phyloP scores from a whole-genome alignment of 2,888 invertebrate genomes.

The Xylophagus ater region DNA sequence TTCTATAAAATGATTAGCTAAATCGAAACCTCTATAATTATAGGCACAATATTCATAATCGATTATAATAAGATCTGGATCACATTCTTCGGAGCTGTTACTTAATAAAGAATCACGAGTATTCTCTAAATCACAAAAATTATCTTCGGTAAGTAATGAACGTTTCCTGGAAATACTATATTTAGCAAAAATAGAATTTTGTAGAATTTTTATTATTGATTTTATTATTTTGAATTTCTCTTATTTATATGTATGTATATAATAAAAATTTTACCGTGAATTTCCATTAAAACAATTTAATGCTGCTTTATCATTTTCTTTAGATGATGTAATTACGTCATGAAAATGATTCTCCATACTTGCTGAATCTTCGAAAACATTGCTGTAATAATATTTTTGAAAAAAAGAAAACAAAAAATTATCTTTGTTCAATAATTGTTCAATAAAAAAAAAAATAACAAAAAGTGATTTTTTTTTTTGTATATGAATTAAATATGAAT shows the following conservation, averaged over 20 bases:
- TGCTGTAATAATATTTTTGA: too few relatives aligned
- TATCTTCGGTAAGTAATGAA: conserved; percentile 16
- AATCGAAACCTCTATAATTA: conserved; percentile 84
- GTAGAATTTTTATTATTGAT: too few relatives aligned
- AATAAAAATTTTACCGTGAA: conserved; percentile 10
- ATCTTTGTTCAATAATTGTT: conserved; percentile 12
- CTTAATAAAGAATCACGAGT: conserved; percentile 31
- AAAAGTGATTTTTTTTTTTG: not conserved
- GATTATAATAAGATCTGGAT: conserved; percentile 61
- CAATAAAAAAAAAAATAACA: conserved; percentile 7
- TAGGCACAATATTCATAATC: conserved; percentile 95
- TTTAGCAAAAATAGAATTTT: too few relatives aligned
- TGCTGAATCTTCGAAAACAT: conserved; percentile 18
- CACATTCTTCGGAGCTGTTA: conserved; percentile 20
- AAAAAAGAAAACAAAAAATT: conserved; percentile 14
- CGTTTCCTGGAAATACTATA: too few relatives aligned
- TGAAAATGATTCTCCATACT: conserved; percentile 11
- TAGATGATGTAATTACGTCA: conserved; percentile 6
- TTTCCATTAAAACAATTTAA: conserved; percentile 12
- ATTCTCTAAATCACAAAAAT: conserved; percentile 26
- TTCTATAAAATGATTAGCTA: conserved; percentile 91
- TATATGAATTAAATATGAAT: conserved; percentile 7
- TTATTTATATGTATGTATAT: too few relatives aligned
- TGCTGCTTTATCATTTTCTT: not conserved
- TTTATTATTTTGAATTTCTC: too few relatives aligned